Percentiles rank a stretch among this genome's conserved stretches.
Conservation (phyloP, 2,888 invertebrate genomes). For the Halocaridina rubra region DNA sequence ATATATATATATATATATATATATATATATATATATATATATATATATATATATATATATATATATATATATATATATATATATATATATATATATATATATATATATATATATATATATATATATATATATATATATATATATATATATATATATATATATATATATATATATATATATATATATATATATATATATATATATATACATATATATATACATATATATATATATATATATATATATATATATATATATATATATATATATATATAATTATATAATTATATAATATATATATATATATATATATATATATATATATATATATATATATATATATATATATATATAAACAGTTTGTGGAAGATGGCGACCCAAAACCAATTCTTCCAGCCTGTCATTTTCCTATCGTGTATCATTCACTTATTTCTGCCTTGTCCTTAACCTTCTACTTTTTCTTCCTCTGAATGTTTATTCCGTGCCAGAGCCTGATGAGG, state of each 20-base stretch:
- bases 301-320: background rate
- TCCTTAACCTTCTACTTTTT: too few species aligned
- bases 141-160: background rate
- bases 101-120: background rate
- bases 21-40: background rate
- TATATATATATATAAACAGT: background rate
- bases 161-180: background rate
- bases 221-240: background rate
- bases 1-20: too few species aligned
- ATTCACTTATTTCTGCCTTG: too few species aligned
- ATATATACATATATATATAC: background rate
- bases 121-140: background rate
- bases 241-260: background rate
- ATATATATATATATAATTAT: background rate
- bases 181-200: background rate
- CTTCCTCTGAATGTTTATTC: too few species aligned
- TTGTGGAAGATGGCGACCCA: background rate
- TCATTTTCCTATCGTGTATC: too few species aligned
- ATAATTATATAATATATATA: background rate
- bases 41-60: background rate
- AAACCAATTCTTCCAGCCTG: background rate
- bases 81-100: background rate
- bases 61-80: background rate
- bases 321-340: background rate
- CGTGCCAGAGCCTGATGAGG: too few species aligned